These are phyloP conservation scores for Seira musarum DNA, from an alignment of 2,888 invertebrate species.

Conservation along the genomic window DNA sequence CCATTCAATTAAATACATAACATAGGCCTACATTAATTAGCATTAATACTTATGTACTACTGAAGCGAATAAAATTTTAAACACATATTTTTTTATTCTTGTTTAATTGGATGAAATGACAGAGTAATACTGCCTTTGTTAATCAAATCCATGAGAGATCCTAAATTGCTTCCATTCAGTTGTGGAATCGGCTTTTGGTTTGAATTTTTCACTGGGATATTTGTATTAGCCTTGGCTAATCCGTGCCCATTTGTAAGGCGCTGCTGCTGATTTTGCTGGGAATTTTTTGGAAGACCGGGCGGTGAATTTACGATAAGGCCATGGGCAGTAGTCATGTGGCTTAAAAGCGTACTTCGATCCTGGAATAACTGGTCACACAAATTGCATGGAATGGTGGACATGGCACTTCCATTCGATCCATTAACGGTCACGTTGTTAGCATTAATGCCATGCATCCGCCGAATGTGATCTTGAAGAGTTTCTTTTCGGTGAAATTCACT, in stretches of 20 bases:
- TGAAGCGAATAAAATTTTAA: slow-evolving; percentile 1
- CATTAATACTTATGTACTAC: neutral
- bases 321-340: slow-evolving; percentile 64
- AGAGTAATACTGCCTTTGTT: slow-evolving; percentile 55
- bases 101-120: slow-evolving; percentile 41
- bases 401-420: neutral
- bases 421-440: neutral
- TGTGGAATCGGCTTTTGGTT: neutral
- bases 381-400: slow-evolving; percentile 61
- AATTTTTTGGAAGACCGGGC: slow-evolving; percentile 34
- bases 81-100: slow-evolving; percentile 11
- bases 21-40: no score
- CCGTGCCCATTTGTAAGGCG: neutral
- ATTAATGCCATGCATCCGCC: slow-evolving; percentile 59
- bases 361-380: slow-evolving; percentile 65
- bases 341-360: slow-evolving; percentile 54
- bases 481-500: slow-evolving; percentile 66
- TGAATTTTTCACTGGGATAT: neutral
- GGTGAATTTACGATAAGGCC: slow-evolving; percentile 57
- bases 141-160: slow-evolving; percentile 53
- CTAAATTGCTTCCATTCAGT: slow-evolving; percentile 34
- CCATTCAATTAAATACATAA: no score
- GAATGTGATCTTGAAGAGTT: slow-evolving; percentile 64
- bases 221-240: neutral
- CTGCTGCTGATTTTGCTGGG: neutral